phyloP scores from a whole-genome alignment of 2,888 invertebrate genomes.

The Drosophila neutralis region DNA sequence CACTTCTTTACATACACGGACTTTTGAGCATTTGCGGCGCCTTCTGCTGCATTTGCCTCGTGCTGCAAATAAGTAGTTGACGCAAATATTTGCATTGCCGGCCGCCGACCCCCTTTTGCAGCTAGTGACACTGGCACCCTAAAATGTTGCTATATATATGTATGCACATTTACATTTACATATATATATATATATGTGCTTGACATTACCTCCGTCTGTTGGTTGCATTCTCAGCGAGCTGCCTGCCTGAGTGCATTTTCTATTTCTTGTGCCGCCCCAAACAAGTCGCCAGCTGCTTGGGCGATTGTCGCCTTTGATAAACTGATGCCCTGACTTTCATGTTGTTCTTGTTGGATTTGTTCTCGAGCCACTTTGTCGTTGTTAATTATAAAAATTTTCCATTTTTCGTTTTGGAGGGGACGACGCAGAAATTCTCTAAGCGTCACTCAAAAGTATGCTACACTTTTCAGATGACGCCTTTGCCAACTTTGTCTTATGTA shows the following conservation, averaged over 20 bases:
- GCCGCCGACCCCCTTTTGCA: slow-evolving; percentile 36
- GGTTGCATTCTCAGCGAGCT: slow-evolving; percentile 40
- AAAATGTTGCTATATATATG: slow-evolving; percentile 36
- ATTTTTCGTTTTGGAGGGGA: slow-evolving; percentile 48
- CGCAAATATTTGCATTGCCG: slow-evolving; percentile 78
- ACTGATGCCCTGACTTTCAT: slow-evolving; percentile 63
- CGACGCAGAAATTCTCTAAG: slow-evolving; percentile 55
- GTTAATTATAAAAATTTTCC: slow-evolving; percentile 76
- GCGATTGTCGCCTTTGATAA: slow-evolving; percentile 76
- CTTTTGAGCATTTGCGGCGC: slow-evolving; percentile 8
- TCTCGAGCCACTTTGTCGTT: slow-evolving; percentile 75
- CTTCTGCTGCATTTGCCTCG: slow-evolving; percentile 5
- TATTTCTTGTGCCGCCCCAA: slow-evolving; percentile 52
- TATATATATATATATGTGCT: slow-evolving; percentile 29
- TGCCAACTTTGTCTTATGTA: slow-evolving; percentile 65
- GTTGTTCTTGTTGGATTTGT: slow-evolving; percentile 36
- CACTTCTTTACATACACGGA: slow-evolving; percentile 47
- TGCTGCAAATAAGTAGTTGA: slow-evolving; percentile 63
- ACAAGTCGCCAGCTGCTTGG: slow-evolving; percentile 40
- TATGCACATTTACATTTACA: slow-evolving; percentile 6
- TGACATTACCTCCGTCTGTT: slow-evolving; percentile 47
- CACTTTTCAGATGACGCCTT: slow-evolving; percentile 70
- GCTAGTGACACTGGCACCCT: slow-evolving; percentile 66
- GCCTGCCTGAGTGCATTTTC: slow-evolving; percentile 46
- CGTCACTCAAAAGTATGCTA: slow-evolving; percentile 74